Evolutionary conservation across 2,888 invertebrate species (phyloP).

Genomic region (Branchipolynoe longqiensis): DNA sequence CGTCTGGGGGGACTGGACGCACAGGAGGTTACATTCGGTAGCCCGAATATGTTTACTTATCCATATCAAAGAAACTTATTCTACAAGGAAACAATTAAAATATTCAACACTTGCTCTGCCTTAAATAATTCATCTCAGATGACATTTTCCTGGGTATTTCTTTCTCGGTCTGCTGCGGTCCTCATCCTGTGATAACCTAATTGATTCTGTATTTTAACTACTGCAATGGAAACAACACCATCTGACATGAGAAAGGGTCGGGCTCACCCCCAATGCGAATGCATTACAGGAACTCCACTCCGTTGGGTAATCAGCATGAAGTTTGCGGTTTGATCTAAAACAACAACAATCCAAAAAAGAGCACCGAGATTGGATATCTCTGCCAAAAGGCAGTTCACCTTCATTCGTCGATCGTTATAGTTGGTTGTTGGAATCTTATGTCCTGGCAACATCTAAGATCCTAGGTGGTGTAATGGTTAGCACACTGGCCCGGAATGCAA

Average conservation of each 20-base stretch:
- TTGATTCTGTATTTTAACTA: slow-evolving; percentile 34
- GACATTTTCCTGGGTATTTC: background rate
- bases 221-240: background rate
- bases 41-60: background rate
- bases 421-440: too few species aligned
- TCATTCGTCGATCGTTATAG: background rate
- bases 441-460: too few species aligned
- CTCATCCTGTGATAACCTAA: slow-evolving; percentile 40
- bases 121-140: slow-evolving; percentile 24
- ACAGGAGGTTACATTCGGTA: too few species aligned
- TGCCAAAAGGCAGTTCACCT: slow-evolving; percentile 9
- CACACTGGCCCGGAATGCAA: too few species aligned
- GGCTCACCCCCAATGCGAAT: background rate
- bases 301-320: slow-evolving; percentile 49
- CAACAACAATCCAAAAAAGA: too few species aligned
- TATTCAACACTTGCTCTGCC: slow-evolving; percentile 1
- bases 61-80: slow-evolving; percentile 3
- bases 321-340: slow-evolving; percentile 32
- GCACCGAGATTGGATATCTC: slow-evolving; percentile 9
- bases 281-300: too few species aligned
- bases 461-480: too few species aligned
- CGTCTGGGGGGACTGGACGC: too few species aligned
- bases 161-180: background rate
- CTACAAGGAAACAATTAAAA: slow-evolving; percentile 1
- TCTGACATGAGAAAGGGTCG: background rate